Evolutionary conservation across 2,797 vertebrate species (phyloP).

Genomic region (Benthosema pterotum): DNA sequence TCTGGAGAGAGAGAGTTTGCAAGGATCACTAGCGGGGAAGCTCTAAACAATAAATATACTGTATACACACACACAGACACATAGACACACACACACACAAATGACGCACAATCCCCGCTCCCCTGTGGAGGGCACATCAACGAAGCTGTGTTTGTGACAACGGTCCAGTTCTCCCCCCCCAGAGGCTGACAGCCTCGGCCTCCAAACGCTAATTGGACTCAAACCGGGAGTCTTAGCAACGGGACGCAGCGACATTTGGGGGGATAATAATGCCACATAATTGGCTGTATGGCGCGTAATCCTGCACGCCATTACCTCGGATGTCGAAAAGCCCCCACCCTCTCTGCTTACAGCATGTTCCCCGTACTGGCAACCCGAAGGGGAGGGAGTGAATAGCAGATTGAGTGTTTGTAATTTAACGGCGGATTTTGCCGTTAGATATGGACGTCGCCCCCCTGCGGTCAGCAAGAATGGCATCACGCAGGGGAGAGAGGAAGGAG

Average conservation of each 20-base stretch:
- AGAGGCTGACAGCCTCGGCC: constrained; percentile 61
- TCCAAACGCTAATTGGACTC: constrained; percentile 71
- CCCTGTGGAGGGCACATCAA: constrained; percentile 54
- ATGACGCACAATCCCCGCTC: constrained; percentile 20
- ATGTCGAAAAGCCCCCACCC: no score
- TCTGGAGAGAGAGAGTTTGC: constrained; percentile 44
- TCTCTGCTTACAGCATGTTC: no score
- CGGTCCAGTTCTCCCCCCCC: constrained; percentile 48
- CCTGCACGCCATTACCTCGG: not conserved
- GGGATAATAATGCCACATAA: constrained; percentile 20
- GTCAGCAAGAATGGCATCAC: no score
- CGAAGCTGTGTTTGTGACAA: constrained; percentile 74
- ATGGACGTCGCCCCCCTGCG: no score
- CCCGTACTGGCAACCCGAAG: no score
- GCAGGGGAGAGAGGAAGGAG: no score
- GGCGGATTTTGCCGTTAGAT: no score
- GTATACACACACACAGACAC: constrained; percentile 28
- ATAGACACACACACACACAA: not conserved
- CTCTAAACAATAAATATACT: constrained; percentile 1
- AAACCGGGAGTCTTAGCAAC: constrained; percentile 48
- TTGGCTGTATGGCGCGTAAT: constrained; percentile 40
- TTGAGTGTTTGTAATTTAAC: no score
- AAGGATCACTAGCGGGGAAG: constrained; percentile 20
- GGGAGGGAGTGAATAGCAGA: no score
- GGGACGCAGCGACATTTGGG: constrained; percentile 15